These are phyloP conservation scores for Capitulum mitella DNA, from an alignment of 2,888 invertebrate genomes.

Conservation along the genomic window DNA sequence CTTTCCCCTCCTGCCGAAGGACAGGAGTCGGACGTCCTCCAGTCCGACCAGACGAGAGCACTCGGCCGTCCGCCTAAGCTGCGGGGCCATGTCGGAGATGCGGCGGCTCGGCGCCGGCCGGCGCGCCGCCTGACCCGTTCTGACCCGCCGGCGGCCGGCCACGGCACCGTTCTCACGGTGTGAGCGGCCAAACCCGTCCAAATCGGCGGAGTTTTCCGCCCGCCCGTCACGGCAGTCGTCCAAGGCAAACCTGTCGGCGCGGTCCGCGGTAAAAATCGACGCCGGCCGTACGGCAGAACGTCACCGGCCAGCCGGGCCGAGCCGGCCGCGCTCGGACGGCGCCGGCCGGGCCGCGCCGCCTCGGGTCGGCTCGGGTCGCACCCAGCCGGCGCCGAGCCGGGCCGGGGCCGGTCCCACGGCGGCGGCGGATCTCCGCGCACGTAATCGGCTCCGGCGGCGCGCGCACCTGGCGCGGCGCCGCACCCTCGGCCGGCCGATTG, in stretches of 20 bases:
- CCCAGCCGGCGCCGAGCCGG: no score
- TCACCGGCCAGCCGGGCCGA: no score
- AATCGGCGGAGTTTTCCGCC: conserved; percentile 18
- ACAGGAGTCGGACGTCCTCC: no score
- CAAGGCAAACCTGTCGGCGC: conserved; percentile 16
- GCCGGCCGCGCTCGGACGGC: no score
- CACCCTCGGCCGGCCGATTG: neutral
- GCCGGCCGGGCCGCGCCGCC: no score
- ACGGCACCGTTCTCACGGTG: conserved; percentile 2
- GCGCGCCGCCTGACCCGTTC: neutral
- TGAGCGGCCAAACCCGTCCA: neutral
- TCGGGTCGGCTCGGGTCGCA: no score
- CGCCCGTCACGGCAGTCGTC: neutral
- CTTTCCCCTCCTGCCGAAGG: no score
- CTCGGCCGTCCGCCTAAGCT: neutral
- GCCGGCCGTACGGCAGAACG: neutral
- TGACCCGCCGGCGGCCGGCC: neutral
- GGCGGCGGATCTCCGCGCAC: neutral
- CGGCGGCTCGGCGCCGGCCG: neutral
- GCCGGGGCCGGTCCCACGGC: no score
- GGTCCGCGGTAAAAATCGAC: neutral
- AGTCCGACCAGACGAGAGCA: neutral
- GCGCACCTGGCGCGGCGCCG: neutral
- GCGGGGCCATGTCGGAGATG: neutral
- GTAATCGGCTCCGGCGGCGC: neutral